phyloP scores from a whole-genome alignment of 2,113 vertebrate species.

The Baryphthengus martii region DNA sequence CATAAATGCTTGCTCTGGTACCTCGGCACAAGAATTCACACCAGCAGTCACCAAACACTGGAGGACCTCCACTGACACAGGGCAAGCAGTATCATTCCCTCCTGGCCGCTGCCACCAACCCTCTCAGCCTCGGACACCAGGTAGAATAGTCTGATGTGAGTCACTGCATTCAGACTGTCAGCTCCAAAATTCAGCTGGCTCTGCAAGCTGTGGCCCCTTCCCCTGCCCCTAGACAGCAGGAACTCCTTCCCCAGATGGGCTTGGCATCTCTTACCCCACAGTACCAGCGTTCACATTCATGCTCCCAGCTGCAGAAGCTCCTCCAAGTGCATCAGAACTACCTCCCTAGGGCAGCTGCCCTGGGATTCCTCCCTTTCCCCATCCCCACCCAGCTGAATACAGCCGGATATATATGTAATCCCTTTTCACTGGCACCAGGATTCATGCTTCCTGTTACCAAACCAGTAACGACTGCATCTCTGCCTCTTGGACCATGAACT shows the following conservation, averaged over 20 bases:
- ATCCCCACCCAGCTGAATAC: neutral
- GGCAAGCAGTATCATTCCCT: neutral
- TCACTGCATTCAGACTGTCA: neutral
- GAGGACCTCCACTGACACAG: neutral
- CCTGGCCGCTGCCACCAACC: neutral
- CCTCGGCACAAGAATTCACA: neutral
- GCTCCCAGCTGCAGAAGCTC: neutral
- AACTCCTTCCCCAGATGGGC: neutral
- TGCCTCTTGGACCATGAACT: neutral
- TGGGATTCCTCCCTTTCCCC: neutral
- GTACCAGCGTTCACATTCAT: neutral
- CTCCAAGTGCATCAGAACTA: neutral
- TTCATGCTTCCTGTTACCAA: neutral
- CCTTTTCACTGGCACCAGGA: neutral
- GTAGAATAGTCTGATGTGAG: neutral
- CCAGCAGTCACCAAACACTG: neutral
- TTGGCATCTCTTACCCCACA: neutral
- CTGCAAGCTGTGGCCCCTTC: neutral
- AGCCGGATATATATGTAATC: neutral
- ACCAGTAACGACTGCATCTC: neutral
- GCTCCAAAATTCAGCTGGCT: neutral
- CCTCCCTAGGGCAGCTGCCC: neutral
- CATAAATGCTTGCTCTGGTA: neutral
- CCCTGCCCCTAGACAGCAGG: accelerated
- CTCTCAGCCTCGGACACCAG: neutral